Conservation (phyloP, 1,140 invertebrate species). For the Ceratosolen solmsi region DNA sequence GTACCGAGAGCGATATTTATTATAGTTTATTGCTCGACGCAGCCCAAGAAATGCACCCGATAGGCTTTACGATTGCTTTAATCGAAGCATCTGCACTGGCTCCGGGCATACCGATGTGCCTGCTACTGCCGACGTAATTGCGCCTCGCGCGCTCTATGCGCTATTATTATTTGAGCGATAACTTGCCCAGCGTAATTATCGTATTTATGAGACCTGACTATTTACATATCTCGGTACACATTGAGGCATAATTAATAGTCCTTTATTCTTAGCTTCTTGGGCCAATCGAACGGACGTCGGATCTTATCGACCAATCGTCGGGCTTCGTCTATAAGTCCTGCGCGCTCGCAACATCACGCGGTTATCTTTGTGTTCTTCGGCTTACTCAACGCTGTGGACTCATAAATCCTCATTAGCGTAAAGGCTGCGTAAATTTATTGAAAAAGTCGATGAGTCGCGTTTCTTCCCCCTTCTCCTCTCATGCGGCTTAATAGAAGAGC, state of each 20-base stretch:
- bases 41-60: constrained; percentile 2
- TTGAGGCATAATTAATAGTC: constrained; percentile 13
- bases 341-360: too few species aligned
- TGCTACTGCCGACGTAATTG: constrained; percentile 12
- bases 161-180: constrained; percentile 42
- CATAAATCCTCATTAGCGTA: too few species aligned
- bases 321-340: too few species aligned
- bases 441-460: too few species aligned
- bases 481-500: too few species aligned
- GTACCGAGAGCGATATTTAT: not conserved
- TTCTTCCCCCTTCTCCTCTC: too few species aligned
- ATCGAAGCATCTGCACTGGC: constrained; percentile 7
- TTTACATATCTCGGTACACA: constrained; percentile 1
- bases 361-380: too few species aligned
- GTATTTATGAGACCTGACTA: constrained; percentile 10
- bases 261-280: too few species aligned
- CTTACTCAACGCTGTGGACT: too few species aligned
- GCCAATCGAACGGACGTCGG: not conserved
- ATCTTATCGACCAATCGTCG: too few species aligned
- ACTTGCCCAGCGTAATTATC: constrained; percentile 22
- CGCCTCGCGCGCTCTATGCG: not conserved
- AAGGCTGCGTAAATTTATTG: too few species aligned
- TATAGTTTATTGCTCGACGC: not conserved
- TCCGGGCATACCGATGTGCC: not conserved
- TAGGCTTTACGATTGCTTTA: constrained; percentile 28